Evolutionary conservation across 2,113 vertebrate species (phyloP), one percentile per base, ranked within the genome.

Genomic region (Dasyprocta punctata): DNA sequence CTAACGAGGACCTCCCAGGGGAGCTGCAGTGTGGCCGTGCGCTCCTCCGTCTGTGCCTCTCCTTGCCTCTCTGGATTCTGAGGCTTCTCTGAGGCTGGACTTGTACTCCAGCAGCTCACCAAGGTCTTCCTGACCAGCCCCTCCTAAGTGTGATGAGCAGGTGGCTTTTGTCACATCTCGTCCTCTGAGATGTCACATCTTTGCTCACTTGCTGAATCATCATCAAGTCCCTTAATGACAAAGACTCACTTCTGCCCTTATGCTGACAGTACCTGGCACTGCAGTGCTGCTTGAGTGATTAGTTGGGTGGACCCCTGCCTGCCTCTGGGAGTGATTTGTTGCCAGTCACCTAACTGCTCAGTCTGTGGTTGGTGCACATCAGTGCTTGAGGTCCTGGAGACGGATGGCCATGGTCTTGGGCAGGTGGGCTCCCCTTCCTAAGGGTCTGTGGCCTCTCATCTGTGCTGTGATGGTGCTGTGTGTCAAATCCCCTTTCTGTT

Each of bases 141-240:
- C 19, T 47, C 28, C 47, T 28, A 0, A 22, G 2, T 0, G 3
- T 33, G 11, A 14, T 14, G 24, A 54, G 78, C 20, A 0, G 33
- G 65, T 56, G 20, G 56, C n/a, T n/a, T 49, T 24, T 30, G 0
- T 44, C 44, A 2, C n/a, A n/a, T n/a, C n/a, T n/a, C n/a, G n/a
- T n/a, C n/a, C n/a, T n/a, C n/a, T n/a, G n/a, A n/a, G n/a, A n/a
- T n/a, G n/a, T n/a, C n/a, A n/a, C n/a, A n/a, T n/a, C n/a, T n/a
- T n/a, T n/a, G n/a, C n/a, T 7, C 41, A 30, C 82, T 82, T 52
- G 41, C 47, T 22, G 1, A 28, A 28, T 30, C 26, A 20, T 65
- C 13, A 5, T 6, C 44, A 81, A 60, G 52, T 33, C 65, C 33
- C 33, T 84, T 13, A 41, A 12, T 58, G 63, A 49, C 19, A n/a